A percentile compares a stretch with the other conserved stretches of the same genome.
Evolutionary conservation across 2,888 invertebrate genomes (phyloP).

Genomic region (Cephus runcator): DNA sequence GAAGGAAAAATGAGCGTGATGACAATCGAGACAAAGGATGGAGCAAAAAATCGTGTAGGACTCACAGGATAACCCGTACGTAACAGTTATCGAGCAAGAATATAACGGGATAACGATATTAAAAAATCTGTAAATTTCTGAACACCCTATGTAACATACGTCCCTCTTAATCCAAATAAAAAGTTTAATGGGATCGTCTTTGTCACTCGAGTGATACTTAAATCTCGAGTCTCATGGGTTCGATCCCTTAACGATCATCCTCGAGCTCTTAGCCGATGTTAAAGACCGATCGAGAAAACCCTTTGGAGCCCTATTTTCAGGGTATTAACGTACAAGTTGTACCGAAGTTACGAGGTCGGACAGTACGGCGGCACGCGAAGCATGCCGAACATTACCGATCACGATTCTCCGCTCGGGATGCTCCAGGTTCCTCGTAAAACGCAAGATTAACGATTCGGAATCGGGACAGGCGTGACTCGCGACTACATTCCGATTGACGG

Average conservation of each 20-base stretch:
- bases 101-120: neutral
- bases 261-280: neutral
- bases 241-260: constrained; percentile 1
- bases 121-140: neutral
- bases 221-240: neutral
- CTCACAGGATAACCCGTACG: neutral
- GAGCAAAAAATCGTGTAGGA: neutral
- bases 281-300: neutral
- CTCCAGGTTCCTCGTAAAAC: constrained; percentile 2
- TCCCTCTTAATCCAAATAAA: neutral
- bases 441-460: constrained; percentile 3
- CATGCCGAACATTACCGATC: neutral
- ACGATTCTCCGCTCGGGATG: neutral
- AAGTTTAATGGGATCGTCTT: neutral
- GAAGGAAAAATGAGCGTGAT: neutral
- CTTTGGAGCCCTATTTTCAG: neutral
- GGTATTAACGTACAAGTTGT: neutral
- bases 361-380: constrained; percentile 7
- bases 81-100: neutral
- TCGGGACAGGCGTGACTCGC: constrained; percentile 6
- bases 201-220: neutral
- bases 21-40: neutral
- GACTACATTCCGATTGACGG: constrained; percentile 5
- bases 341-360: constrained; percentile 9
- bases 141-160: neutral